Percentiles rank a stretch among this genome's conserved stretches.
phyloP scores from a whole-genome alignment of 1,140 invertebrate species.

The Drosophila navojoa region DNA sequence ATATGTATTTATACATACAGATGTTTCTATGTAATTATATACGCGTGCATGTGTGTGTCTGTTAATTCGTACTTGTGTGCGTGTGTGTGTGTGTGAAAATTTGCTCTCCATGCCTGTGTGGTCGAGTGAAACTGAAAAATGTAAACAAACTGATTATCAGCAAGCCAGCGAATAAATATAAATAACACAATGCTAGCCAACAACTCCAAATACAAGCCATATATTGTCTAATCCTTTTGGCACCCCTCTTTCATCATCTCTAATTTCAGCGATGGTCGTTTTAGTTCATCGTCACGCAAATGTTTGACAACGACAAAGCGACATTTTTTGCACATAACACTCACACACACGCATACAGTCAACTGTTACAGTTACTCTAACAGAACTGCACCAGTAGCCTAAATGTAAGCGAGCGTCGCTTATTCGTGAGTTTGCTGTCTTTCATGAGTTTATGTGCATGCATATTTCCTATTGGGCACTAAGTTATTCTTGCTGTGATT shows the following conservation, averaged over 20 bases:
- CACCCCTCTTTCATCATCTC: constrained; percentile 18
- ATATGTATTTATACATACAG: not conserved
- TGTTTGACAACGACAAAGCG: constrained; percentile 42
- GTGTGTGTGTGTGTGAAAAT: constrained; percentile 38
- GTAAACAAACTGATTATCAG: constrained; percentile 84
- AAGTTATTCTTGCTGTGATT: too few relatives aligned
- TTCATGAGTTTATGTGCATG: not conserved
- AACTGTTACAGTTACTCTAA: constrained; percentile 66
- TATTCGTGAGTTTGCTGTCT: constrained; percentile 1
- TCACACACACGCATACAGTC: constrained; percentile 19
- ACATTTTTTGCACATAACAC: constrained; percentile 53
- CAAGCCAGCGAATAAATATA: constrained; percentile 83
- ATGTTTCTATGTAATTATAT: not conserved
- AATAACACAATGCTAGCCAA: constrained; percentile 67
- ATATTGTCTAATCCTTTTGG: constrained; percentile 35
- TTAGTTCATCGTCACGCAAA: constrained; percentile 59
- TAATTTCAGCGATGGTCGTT: constrained; percentile 3
- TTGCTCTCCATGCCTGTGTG: constrained; percentile 42
- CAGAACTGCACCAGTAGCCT: constrained; percentile 50
- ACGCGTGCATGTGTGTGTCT: constrained; percentile 4
- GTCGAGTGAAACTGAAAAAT: constrained; percentile 77
- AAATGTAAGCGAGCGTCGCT: constrained; percentile 38
- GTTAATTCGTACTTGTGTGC: not conserved
- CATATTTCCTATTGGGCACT: not conserved
- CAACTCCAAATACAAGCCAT: constrained; percentile 23